Evolutionary conservation across 1,140 invertebrate species (phyloP).

Genomic region (Spodoptera litura): DNA sequence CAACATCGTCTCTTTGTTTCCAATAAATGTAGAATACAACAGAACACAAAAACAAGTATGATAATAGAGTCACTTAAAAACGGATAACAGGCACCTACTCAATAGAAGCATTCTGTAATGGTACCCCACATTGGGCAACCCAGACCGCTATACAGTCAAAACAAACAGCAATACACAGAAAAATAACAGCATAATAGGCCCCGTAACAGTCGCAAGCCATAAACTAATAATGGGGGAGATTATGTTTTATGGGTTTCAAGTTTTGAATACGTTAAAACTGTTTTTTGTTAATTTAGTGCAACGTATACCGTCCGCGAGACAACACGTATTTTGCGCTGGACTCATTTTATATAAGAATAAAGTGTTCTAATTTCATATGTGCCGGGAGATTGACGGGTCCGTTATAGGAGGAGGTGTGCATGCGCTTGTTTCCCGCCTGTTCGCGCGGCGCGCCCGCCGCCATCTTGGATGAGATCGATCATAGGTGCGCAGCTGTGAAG

Average conservation of each 20-base stretch:
- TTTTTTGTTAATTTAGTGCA: conserved; percentile 81
- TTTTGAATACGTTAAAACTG: conserved; percentile 78
- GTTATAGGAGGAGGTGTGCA: conserved; percentile 69
- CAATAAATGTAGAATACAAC: conserved; percentile 3
- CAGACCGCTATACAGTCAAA: conserved; percentile 83
- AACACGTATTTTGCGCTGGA: conserved; percentile 68
- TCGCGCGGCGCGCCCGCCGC: conserved; percentile 70
- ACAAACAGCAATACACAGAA: conserved; percentile 81
- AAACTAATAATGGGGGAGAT: conserved; percentile 86
- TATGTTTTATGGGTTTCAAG: conserved; percentile 83
- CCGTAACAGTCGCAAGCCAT: conserved; percentile 81
- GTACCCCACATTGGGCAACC: conserved; percentile 78
- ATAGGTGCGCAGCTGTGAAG: conserved; percentile 83
- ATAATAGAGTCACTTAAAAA: conserved; percentile 55
- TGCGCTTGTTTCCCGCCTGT: conserved; percentile 74
- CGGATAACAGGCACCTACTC: conserved; percentile 57
- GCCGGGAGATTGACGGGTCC: conserved; percentile 66
- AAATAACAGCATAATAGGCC: conserved; percentile 82
- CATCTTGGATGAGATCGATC: conserved; percentile 85
- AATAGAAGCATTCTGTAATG: conserved; percentile 76
- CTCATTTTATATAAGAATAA: conserved; percentile 29
- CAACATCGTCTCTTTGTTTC: not conserved
- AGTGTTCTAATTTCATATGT: conserved; percentile 56
- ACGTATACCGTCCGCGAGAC: conserved; percentile 71
- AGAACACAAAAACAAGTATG: conserved; percentile 24